Conservation (phyloP, 2,888 invertebrate genomes). For the Agrypnus murinus region DNA sequence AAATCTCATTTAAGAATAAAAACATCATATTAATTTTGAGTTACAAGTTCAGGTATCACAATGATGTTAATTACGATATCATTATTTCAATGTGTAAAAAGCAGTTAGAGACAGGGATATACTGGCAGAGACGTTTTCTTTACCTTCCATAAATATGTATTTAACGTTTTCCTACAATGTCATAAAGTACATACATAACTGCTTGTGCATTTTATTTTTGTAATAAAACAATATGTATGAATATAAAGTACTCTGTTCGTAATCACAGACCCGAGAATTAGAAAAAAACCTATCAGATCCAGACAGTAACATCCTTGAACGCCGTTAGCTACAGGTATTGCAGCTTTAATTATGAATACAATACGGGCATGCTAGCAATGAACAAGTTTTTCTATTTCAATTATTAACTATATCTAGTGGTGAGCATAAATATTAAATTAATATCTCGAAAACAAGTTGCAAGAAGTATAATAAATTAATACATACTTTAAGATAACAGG, state of each 20-base stretch:
- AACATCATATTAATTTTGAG: too few relatives aligned
- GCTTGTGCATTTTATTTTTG: too few relatives aligned
- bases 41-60: too few relatives aligned
- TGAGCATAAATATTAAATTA: slow-evolving; percentile 33
- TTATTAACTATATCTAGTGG: slow-evolving; percentile 6
- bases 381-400: slow-evolving; percentile 42
- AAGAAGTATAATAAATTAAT: slow-evolving; percentile 40
- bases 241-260: slow-evolving; percentile 5
- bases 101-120: too few relatives aligned
- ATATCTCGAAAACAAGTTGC: slow-evolving; percentile 42
- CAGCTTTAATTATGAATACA: slow-evolving; percentile 33
- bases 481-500: slow-evolving; percentile 28
- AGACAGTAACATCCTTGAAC: slow-evolving; percentile 27
- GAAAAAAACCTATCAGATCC: slow-evolving; percentile 36
- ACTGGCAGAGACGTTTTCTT: too few relatives aligned
- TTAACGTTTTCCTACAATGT: too few relatives aligned
- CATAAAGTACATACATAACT: too few relatives aligned
- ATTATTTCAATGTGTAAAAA: too few relatives aligned
- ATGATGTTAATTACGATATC: too few relatives aligned
- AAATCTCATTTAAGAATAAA: too few relatives aligned
- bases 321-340: not conserved
- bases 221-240: too few relatives aligned
- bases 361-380: not conserved
- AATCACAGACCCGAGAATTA: slow-evolving; percentile 16
- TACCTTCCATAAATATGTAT: too few relatives aligned